These are phyloP conservation scores for Ectemnius cavifrons DNA, from an alignment of 2,888 invertebrate genomes.

Conservation along the genomic window DNA sequence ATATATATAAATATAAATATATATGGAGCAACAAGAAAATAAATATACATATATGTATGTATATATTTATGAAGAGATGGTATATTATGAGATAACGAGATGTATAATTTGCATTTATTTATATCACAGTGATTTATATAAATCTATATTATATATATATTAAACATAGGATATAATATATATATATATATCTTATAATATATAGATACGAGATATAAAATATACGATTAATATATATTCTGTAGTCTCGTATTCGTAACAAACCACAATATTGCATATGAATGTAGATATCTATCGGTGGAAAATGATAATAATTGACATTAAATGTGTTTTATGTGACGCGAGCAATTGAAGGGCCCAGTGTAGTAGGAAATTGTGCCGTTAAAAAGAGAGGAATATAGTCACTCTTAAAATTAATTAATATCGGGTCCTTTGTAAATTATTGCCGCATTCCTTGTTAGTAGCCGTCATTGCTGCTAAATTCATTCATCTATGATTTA, in stretches of 20 bases:
- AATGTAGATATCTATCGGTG: slow-evolving; percentile 42
- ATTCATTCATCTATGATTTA: too few relatives aligned
- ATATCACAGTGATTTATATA: slow-evolving; percentile 66
- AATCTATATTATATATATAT: slow-evolving; percentile 21
- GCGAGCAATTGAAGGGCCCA: slow-evolving; percentile 26
- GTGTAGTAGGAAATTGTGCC: neutral
- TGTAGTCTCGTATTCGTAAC: slow-evolving; percentile 49
- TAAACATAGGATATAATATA: slow-evolving; percentile 57
- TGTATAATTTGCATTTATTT: slow-evolving; percentile 69
- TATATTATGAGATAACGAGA: slow-evolving; percentile 67
- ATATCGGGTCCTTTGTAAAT: too few relatives aligned
- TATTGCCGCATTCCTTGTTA: too few relatives aligned
- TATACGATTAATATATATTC: slow-evolving; percentile 53
- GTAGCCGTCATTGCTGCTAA: too few relatives aligned
- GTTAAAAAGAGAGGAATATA: too few relatives aligned
- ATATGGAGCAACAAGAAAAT: slow-evolving; percentile 62
- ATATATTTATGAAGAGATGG: slow-evolving; percentile 70
- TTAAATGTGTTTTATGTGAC: slow-evolving; percentile 51
- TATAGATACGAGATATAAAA: slow-evolving; percentile 44
- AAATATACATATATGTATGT: slow-evolving; percentile 67
- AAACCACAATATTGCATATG: slow-evolving; percentile 51
- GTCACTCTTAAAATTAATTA: too few relatives aligned
- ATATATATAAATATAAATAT: slow-evolving; percentile 65
- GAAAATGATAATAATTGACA: slow-evolving; percentile 54
- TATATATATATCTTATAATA: slow-evolving; percentile 46